Evolutionary conservation across 2,888 invertebrate species (phyloP), one percentile per base, ranked within the genome.

Genomic region (Brachycybe producta): DNA sequence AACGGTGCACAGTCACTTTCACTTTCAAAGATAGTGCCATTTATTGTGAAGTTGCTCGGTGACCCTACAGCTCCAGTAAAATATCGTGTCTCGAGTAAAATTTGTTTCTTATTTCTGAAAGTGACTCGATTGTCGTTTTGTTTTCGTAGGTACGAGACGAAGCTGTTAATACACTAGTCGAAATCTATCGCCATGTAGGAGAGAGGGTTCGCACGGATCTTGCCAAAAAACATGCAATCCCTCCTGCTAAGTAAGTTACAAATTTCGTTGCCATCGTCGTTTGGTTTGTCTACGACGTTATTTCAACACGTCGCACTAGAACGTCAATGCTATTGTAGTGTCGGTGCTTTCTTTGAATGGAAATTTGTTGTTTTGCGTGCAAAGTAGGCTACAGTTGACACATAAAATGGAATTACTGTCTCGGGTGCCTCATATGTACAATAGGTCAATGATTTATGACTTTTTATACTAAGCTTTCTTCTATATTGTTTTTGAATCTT

Each of bases 141-240:
- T 30, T 21, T 26, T 46, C 48, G 13, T 42, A 60, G 67, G 70
- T 94, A 5, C 71, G 94, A 17, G 92, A 94, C 65, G 81, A 85
- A 3, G 88, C 92, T 3, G 75, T 84, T 64, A 79, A 78, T 59
- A 82, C 91, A 7, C 67, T 94, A 42, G 82, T 88, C 34, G 88
- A 91, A 64, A 80, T 92, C 39, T 95, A 94, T 66, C 78, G 85
- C 62, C 90, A 92, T 69, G 88, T 91, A 48, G 90, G 90, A 62
- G 94, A 94, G 64, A 78, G 83, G 65, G 72, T 94, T 55, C 70
- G 88, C 59, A 70, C 75, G 44, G 92, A 94, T 65, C 70, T 94
- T 56, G 77, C 81, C 61, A 82, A 81, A 65, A 85, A 87, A 61
- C 80, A 83, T 61, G 59, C 57, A 42, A 61, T 72, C 39, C 64